Evolutionary conservation across 2,888 invertebrate genomes (phyloP), one percentile per base, ranked within the genome.

Genomic region (Lysandra bellargus): DNA sequence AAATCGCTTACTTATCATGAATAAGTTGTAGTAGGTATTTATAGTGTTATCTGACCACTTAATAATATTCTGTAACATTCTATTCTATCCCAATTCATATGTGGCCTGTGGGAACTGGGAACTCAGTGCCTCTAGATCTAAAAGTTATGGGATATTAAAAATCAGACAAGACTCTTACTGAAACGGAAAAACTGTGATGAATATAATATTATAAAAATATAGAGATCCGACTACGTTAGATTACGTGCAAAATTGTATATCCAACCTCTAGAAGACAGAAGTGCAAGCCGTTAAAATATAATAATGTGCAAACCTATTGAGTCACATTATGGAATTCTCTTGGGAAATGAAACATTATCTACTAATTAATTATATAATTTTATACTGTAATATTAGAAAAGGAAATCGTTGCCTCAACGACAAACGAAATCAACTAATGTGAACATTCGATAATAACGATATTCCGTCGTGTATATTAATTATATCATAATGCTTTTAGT

Each of bases 381-480:
- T 33, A 33, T 69, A 37, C 17, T 69, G 33, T 69, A 69, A 69
- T 69, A 69, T 37, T 37, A 69, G 33, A 69, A 69, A 37, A 69
- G 33, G 69, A 37, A 69, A 69, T 37, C 33, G 14, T 69, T 69
- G 33, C 69, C 69, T 69, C 69, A 69, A 33, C 69, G 69, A 69
- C 69, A 69, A 69, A 33, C 69, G 69, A 69, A 69, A 33, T 69
- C 14, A 33, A 33, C 14, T 33, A 37, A 14, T 33, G 69, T 69
- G 33, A 37, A 69, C 17, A 69, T 69, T 4, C 33, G 69, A 37
- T 69, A 33, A 17, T 69, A 69, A 69, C 12, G 69, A 69, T 69
- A 69, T 69, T 69, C 69, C 33, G 69, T 37, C 69, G 69, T 69
- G 69, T 69, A 37, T 69, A 69, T 69, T 69, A 23, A 23, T 23